Percentiles rank a stretch among this genome's conserved stretches.
Conservation (phyloP, 2,888 invertebrate species). For the Cheilosia scutellata region DNA sequence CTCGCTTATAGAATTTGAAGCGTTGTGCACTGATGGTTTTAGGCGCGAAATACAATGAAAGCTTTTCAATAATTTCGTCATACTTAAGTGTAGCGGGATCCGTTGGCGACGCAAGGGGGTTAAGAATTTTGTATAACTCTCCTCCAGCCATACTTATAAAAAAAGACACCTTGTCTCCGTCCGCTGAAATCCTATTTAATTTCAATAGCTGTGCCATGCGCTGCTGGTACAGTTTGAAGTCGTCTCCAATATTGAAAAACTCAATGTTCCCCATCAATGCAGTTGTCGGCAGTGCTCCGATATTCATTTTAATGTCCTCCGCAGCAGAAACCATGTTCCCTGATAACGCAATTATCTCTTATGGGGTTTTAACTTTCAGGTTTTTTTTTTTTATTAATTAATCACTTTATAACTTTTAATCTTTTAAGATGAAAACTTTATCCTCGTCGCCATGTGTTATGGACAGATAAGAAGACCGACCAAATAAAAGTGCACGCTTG, state of each 20-base stretch:
- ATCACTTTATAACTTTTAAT: not conserved
- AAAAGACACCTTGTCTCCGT: constrained; percentile 19
- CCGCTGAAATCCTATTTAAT: constrained; percentile 7
- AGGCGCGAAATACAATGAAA: constrained; percentile 25
- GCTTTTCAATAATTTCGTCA: constrained; percentile 5
- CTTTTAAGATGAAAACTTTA: not conserved
- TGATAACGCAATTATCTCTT: no score
- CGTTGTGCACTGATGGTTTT: constrained; percentile 65
- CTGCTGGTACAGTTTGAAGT: constrained; percentile 25
- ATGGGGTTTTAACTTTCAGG: no score
- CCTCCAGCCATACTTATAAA: constrained; percentile 15
- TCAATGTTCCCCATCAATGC: constrained; percentile 10
- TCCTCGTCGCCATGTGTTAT: not conserved
- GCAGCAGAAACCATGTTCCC: not conserved
- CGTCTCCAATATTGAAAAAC: constrained; percentile 14
- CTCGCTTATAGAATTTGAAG: constrained; percentile 77
- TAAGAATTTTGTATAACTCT: constrained; percentile 24
- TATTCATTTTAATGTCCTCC: not conserved
- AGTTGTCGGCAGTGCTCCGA: not conserved
- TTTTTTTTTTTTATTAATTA: not conserved
- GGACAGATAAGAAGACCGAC: not conserved
- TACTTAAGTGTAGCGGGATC: constrained; percentile 14
- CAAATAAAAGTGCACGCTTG: not conserved
- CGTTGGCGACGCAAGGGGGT: constrained; percentile 4
- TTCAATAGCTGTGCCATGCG: constrained; percentile 14